A percentile compares a stretch with the other conserved stretches of the same genome.
phyloP scores from a whole-genome alignment of 2,888 invertebrate species.

The Campopleginae sp. region DNA sequence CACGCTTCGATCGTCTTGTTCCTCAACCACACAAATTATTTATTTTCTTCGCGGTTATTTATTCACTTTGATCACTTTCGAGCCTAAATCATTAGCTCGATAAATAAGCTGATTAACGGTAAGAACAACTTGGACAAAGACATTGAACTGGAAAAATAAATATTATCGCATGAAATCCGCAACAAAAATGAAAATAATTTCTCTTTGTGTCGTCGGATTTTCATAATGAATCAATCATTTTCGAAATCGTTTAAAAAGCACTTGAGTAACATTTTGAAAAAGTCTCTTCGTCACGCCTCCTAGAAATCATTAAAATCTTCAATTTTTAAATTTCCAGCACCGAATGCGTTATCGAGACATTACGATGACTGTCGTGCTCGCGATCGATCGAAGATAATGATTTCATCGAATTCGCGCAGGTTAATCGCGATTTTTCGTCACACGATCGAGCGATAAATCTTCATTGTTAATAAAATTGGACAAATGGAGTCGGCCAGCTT shows the following conservation, averaged over 20 bases:
- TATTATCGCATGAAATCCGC: neutral
- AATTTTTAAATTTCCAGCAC: neutral
- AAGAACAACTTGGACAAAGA: neutral
- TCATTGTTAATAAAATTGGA: neutral
- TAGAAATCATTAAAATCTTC: neutral
- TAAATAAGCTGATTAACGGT: neutral
- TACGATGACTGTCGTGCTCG: neutral
- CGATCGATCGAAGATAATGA: neutral
- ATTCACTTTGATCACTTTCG: slow-evolving; percentile 2
- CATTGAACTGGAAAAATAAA: neutral
- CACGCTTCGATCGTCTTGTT: slow-evolving; percentile 5
- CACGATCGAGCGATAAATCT: neutral
- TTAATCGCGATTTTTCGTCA: neutral
- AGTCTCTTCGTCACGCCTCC: neutral
- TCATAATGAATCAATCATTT: neutral
- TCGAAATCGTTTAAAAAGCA: neutral
- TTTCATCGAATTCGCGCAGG: neutral
- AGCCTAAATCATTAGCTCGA: neutral
- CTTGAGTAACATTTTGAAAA: neutral
- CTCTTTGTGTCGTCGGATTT: too few species aligned
- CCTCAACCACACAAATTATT: slow-evolving; percentile 1
- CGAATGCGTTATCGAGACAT: neutral
- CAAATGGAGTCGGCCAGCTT: neutral
- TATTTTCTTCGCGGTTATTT: neutral
- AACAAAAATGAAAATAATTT: neutral